Percentiles rank a stretch among this genome's conserved stretches.
phyloP scores from a whole-genome alignment of 2,888 invertebrate species.

The Rambutsinella grinnellia region DNA sequence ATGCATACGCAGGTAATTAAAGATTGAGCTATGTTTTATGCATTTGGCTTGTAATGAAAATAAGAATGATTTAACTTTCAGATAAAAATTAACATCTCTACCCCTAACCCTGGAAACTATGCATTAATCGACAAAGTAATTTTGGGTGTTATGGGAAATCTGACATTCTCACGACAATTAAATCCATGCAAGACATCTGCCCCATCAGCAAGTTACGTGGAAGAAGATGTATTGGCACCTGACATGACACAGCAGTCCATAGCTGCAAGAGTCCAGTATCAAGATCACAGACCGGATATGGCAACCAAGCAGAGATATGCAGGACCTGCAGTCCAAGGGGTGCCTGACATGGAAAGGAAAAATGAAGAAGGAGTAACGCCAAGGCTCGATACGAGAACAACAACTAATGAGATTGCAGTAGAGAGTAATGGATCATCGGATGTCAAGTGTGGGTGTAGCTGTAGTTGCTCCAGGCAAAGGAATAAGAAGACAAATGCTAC shows the following conservation, averaged over 20 bases:
- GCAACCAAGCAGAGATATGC: neutral
- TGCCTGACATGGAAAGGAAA: neutral
- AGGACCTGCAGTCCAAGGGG: neutral
- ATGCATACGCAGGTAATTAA: too few species aligned
- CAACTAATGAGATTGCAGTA: neutral
- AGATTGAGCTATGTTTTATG: too few species aligned
- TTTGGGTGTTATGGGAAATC: conserved; percentile 42
- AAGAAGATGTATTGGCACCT: conserved; percentile 16
- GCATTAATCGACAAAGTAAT: conserved; percentile 50
- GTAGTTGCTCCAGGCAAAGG: conserved; percentile 40
- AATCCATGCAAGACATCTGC: conserved; percentile 38
- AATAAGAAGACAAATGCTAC: conserved; percentile 9
- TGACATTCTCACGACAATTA: conserved; percentile 18
- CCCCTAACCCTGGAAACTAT: conserved; percentile 38
- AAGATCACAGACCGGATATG: conserved; percentile 7
- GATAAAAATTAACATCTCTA: conserved; percentile 24
- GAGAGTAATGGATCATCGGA: conserved; percentile 13
- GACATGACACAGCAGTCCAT: conserved; percentile 27
- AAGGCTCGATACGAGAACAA: conserved; percentile 1
- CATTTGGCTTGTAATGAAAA: too few species aligned
- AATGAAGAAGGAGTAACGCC: neutral
- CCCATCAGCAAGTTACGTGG: neutral
- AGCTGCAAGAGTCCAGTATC: neutral
- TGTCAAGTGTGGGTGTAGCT: conserved; percentile 50
- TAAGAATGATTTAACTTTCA: conserved; percentile 1